These are phyloP conservation scores for Lasioglossum leucozonium DNA, from an alignment of 2,888 invertebrate species.

Conservation along the genomic window DNA sequence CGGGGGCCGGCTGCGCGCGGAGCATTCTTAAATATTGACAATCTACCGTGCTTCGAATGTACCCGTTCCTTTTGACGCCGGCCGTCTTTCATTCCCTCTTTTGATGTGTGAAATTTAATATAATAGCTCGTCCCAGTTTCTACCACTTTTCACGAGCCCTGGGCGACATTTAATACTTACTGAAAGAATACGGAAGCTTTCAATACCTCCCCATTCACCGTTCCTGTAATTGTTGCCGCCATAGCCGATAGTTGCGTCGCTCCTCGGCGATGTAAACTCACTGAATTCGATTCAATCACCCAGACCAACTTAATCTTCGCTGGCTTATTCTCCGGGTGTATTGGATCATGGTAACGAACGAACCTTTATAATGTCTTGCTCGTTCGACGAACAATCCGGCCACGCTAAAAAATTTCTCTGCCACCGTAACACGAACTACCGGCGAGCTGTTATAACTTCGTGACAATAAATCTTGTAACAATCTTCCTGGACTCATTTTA, in stretches of 20 bases:
- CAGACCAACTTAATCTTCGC: background rate
- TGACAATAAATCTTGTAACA: background rate
- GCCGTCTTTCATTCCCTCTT: constrained; percentile 28
- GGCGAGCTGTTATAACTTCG: background rate
- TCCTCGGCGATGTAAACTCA: background rate
- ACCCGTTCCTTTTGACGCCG: constrained; percentile 14
- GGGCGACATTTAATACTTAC: constrained; percentile 37
- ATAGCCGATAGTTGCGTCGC: background rate
- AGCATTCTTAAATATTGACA: constrained; percentile 50
- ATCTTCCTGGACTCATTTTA: background rate
- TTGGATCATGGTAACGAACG: background rate
- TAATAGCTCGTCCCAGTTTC: constrained; percentile 26
- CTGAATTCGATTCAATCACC: constrained; percentile 6
- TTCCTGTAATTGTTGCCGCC: background rate
- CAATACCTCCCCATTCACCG: background rate
- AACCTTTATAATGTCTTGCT: background rate
- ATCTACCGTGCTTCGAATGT: constrained; percentile 31
- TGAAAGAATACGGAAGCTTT: constrained; percentile 31
- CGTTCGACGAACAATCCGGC: background rate
- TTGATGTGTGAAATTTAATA: constrained; percentile 54
- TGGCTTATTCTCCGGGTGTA: background rate
- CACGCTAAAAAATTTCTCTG: background rate
- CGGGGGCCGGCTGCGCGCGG: background rate
- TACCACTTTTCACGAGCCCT: constrained; percentile 9
- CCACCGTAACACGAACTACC: no score